Base-by-base conservation (phyloP, 2,888 invertebrate species). In the Orchestes rusci region DNA sequence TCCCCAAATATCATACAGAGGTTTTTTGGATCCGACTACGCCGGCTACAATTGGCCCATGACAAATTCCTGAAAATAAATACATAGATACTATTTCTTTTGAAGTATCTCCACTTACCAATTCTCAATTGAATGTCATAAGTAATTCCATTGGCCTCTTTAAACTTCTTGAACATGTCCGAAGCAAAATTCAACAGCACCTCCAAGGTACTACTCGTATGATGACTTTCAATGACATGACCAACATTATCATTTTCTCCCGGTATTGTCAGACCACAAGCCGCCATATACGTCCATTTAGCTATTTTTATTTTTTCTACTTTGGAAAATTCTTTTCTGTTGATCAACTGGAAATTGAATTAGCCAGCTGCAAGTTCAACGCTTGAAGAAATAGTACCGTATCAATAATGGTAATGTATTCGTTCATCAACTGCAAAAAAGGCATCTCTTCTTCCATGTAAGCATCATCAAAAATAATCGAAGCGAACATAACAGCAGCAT, bases 221-320 rank as follows among this genome's bases (percentile, higher is more conserved):
- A 51, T 60, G 63, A 54, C 54, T 48, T 55, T 57, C 60, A 57
- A 59, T 38, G 56, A 52, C 51, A 56, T 51, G 38, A 8, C 15
- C 32, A 5, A 39, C 19, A 15, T 55, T 68, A 2, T 81, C 79
- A 58, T 77, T 75, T 44, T 82, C 74, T 38, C 81, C 73, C 19
- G 77, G 80, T 1, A 86, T 81, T 56, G 86, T 84, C 35, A 96
- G 72, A 0, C 96, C 96, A 59, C 91, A 90, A 1, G 94, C 95
- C 2, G 94, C 95, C 95, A 96, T 95, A 60, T 95, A 96, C 0
- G 95, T 95, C 76, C 90, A 90, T 47, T 92, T 93, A 34, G 94
- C 92, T 42, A 96, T 85, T 73, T 96, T 96, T 23, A 96, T 96
- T 70, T 96, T 96, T 67, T 97, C 96, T 5, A 97, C 84, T 45